Evolutionary conservation across 1,140 invertebrate genomes (phyloP).

Genomic region (Diorhabda elongata): DNA sequence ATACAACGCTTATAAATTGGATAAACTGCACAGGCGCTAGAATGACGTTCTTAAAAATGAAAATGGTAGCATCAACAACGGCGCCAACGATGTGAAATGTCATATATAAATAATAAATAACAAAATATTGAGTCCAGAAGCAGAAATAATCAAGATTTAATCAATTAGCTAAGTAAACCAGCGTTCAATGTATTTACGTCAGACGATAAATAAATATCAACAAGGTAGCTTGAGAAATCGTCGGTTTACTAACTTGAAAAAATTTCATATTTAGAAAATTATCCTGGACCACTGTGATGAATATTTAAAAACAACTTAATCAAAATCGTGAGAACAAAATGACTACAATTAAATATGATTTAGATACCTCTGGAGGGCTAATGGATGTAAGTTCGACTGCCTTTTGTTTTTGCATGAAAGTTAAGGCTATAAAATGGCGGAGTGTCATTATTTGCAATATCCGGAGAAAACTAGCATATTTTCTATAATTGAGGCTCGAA

Average conservation of each 20-base stretch:
- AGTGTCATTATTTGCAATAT: constrained; percentile 9
- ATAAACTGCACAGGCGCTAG: background rate
- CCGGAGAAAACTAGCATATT: background rate
- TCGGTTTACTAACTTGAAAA: constrained; percentile 1
- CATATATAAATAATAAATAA: constrained; percentile 8
- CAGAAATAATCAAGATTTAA: constrained; percentile 4
- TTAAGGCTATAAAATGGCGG: constrained; percentile 34
- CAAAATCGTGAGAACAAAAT: constrained; percentile 34
- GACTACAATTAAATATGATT: constrained; percentile 56
- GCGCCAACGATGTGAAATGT: constrained; percentile 19
- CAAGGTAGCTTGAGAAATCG: background rate
- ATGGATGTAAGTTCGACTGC: constrained; percentile 59
- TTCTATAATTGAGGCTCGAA: background rate
- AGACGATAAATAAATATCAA: constrained; percentile 1
- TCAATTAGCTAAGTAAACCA: background rate
- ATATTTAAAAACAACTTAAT: background rate
- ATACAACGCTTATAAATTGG: no score
- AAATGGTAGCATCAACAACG: constrained; percentile 9
- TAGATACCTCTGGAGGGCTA: constrained; percentile 59
- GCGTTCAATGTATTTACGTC: constrained; percentile 9
- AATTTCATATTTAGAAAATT: background rate
- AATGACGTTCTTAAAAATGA: background rate
- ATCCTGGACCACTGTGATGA: background rate
- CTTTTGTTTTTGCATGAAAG: constrained; percentile 20
- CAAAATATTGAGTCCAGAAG: constrained; percentile 1